A percentile compares a stretch with the other conserved stretches of the same genome.
These are phyloP conservation scores for Antrozous pallidus DNA, from an alignment of 2,797 vertebrate genomes.

Conservation along the genomic window DNA sequence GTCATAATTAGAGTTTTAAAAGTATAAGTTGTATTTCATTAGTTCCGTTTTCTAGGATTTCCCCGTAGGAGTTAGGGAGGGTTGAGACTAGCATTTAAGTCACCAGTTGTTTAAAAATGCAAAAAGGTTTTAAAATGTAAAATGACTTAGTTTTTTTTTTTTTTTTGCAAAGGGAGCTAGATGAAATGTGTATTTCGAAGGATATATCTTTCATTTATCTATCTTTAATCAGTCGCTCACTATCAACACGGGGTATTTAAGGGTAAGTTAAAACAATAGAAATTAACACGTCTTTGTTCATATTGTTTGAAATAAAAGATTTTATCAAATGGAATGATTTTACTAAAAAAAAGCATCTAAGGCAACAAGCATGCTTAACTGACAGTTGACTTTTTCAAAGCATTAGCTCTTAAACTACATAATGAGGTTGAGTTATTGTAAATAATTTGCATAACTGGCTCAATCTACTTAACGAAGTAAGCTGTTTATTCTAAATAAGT, in stretches of 20 bases:
- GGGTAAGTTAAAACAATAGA: neutral
- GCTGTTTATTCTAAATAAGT: conserved; percentile 11
- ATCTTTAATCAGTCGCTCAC: neutral
- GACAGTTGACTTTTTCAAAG: conserved; percentile 3
- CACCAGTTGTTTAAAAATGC: neutral
- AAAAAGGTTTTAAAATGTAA: conserved; percentile 50
- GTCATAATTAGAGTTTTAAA: conserved; percentile 41
- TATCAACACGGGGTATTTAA: neutral
- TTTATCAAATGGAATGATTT: neutral
- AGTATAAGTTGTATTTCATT: conserved; percentile 54
- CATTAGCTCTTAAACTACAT: neutral
- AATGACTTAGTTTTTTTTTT: neutral
- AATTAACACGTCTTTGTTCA: neutral
- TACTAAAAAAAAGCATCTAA: neutral
- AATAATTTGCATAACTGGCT: conserved; percentile 5
- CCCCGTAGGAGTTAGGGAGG: conserved; percentile 43
- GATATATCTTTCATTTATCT: neutral
- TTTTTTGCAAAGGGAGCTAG: neutral
- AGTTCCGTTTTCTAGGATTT: conserved; percentile 55
- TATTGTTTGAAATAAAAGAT: conserved; percentile 4
- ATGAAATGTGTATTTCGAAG: neutral
- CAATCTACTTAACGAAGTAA: neutral
- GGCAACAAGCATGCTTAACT: neutral
- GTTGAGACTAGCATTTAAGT: conserved; percentile 36
- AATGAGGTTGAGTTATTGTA: neutral